Conservation (phyloP, 2,113 vertebrate species). For the Chaetodon trifascialis region DNA sequence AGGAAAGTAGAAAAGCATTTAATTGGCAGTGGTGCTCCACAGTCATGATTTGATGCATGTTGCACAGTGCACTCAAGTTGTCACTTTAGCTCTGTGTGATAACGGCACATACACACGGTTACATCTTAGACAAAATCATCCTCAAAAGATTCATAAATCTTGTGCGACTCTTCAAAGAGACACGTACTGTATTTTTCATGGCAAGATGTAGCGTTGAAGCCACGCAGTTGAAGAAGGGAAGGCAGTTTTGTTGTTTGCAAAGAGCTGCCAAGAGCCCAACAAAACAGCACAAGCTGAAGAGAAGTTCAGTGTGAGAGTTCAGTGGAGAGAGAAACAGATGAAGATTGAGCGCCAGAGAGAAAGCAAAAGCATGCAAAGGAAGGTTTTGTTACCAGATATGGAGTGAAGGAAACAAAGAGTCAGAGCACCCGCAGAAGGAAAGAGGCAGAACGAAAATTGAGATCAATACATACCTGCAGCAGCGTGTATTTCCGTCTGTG, state of each 20-base stretch:
- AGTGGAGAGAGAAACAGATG: conserved; percentile 22
- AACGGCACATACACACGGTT: background rate
- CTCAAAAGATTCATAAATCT: conserved; percentile 22
- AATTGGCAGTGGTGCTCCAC: no score
- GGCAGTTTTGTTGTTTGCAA: conserved; percentile 37
- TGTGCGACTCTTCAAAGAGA: conserved; percentile 43
- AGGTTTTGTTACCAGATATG: conserved; percentile 28
- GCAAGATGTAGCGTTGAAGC: conserved; percentile 22
- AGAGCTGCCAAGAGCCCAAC: conserved; percentile 31
- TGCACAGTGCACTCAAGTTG: background rate
- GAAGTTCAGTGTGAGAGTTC: conserved; percentile 16
- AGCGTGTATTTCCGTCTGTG: conserved; percentile 61
- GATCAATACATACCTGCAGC: conserved; percentile 68
- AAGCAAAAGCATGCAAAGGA: conserved; percentile 33
- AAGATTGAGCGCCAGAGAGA: conserved; percentile 24
- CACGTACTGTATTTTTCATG: conserved; percentile 41
- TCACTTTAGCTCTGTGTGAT: background rate
- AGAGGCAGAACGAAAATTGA: conserved; percentile 45
- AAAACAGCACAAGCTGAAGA: conserved; percentile 33
- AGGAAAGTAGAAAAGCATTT: no score
- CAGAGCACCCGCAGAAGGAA: conserved; percentile 22
- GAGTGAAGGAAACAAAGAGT: conserved; percentile 38
- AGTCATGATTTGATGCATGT: no score
- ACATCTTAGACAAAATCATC: conserved; percentile 31
- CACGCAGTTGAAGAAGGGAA: conserved; percentile 31